Evolutionary conservation across 2,888 invertebrate species (phyloP), one percentile per base, ranked within the genome.

Genomic region (Merodon equestris): DNA sequence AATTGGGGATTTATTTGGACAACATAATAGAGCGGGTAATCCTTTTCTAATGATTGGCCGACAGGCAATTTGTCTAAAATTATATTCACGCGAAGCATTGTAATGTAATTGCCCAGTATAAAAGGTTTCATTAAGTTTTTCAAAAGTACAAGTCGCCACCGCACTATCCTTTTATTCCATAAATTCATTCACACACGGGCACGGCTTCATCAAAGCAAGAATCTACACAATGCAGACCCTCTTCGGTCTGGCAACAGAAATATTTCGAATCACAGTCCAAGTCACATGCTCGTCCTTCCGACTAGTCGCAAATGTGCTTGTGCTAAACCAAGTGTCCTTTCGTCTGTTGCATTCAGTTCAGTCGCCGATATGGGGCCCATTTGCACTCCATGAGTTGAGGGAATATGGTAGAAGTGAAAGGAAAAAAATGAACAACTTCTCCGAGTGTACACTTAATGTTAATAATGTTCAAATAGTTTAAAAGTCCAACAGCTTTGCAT

Each of bases 401-500:
- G 19, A 10, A 13, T 36, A 14, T 10, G 14, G 15, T 15, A 47
- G n/a, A 51, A 64, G 12, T 9, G 13, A 38, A 42, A 34, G 36
- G 12, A 34, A 36, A 61, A 34, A 47, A 57, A 44, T 63, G 38
- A 13, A 54, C 56, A 57, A 68, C 68, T 68, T 67, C 68, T 74
- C 56, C 50, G 61, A 74, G 67, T 61, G 60, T 51, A 51, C 58
- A 58, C 58, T 53, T 53, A 60, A 51, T 51, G 64, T 63, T 63
- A 61, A 63, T 71, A 66, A 54, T 66, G 54, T 61, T 74, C 61
- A 17, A 74, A 67, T 67, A 74, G 61, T 74, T 68, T 74, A 58
- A 67, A 74, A 61, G 74, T 74, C 67, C 73, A 74, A 54, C 60
- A 67, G 66, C 73, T 48, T 54, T 63, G 56, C 57, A 51, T 51